These are phyloP conservation scores for Ploceus nigricollis DNA, from an alignment of 2,113 vertebrate species.

Conservation along the genomic window DNA sequence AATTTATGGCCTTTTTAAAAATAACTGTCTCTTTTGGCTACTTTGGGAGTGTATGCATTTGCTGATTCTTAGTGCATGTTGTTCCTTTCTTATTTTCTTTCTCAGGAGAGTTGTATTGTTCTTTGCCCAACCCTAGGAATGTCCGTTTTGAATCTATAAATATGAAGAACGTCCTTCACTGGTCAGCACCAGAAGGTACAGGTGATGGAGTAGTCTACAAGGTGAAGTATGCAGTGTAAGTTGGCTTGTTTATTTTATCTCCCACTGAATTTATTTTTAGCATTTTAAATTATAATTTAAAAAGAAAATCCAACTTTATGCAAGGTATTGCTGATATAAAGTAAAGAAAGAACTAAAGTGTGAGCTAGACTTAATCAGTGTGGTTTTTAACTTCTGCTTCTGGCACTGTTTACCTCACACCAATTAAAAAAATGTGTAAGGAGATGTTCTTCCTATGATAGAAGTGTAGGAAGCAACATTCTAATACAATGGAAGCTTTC, in stretches of 20 bases:
- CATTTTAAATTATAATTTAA: neutral
- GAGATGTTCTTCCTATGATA: neutral
- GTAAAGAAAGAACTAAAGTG: neutral
- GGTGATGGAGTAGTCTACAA: conserved; percentile 68
- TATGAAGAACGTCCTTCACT: conserved; percentile 83
- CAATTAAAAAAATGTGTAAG: neutral
- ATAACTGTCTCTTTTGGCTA: neutral
- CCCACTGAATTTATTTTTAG: neutral
- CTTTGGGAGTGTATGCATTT: neutral
- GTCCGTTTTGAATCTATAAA: conserved; percentile 83
- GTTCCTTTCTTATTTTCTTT: conserved; percentile 41
- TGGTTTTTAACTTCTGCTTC: neutral
- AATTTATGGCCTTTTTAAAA: neutral
- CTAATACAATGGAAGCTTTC: neutral
- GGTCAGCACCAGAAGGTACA: conserved; percentile 75
- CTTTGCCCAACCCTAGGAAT: conserved; percentile 72
- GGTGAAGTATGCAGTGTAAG: conserved; percentile 89
- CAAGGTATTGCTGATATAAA: neutral
- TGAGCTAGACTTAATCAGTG: neutral
- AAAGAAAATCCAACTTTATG: neutral
- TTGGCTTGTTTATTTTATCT: neutral
- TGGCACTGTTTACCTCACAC: neutral
- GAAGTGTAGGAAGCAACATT: neutral
- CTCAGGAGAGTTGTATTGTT: conserved; percentile 61
- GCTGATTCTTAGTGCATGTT: neutral